Evolutionary conservation across 1,140 invertebrate genomes (phyloP).

Genomic region (Acarapis woodi): DNA sequence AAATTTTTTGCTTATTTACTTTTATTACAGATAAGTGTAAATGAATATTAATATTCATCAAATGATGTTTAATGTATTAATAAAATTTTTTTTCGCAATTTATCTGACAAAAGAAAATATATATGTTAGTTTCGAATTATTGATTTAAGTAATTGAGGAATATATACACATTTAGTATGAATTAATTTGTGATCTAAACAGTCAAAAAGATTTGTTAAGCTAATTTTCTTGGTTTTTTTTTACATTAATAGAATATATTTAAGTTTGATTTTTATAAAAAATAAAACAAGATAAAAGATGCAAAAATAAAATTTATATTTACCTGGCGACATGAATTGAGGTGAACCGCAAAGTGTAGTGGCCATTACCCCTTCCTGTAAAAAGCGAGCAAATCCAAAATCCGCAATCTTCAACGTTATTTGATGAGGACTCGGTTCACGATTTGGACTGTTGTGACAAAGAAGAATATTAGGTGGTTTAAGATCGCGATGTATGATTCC

Average conservation of each 20-base stretch:
- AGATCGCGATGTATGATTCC: conserved; percentile 94
- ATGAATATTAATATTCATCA: neutral
- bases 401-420: conserved; percentile 64
- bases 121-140: too few relatives aligned
- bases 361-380: conserved; percentile 97
- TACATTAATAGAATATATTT: neutral
- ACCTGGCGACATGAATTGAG: conserved; percentile 88
- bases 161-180: too few relatives aligned
- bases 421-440: conserved; percentile 53
- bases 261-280: too few relatives aligned
- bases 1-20: neutral
- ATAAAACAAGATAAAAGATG: neutral
- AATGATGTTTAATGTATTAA: neutral
- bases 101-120: too few relatives aligned
- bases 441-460: conserved; percentile 14
- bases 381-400: conserved; percentile 97
- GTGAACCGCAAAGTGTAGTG: conserved; percentile 90
- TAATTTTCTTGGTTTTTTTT: too few relatives aligned
- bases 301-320: conserved; percentile 4
- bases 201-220: too few relatives aligned
- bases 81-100: too few relatives aligned
- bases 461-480: conserved; percentile 36
- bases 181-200: too few relatives aligned
- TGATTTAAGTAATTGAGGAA: too few relatives aligned
- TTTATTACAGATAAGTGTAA: neutral